phyloP scores from a whole-genome alignment of 2,888 invertebrate genomes.

The Tachina lurida region DNA sequence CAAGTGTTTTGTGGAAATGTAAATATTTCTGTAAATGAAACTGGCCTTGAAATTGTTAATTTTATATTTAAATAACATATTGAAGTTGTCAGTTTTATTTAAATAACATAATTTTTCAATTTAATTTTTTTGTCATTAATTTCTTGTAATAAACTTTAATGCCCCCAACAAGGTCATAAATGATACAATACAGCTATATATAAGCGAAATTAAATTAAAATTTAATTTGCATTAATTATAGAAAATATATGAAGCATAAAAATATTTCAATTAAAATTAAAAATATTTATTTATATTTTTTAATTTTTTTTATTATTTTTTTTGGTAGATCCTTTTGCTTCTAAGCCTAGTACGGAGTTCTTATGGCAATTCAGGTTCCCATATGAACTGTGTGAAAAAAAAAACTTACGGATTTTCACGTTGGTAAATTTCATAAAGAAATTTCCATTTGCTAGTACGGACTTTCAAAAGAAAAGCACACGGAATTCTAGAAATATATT shows the following conservation, averaged over 20 bases:
- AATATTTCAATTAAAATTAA: background rate
- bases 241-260: background rate
- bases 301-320: no score
- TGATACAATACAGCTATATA: background rate
- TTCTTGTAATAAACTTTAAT: conserved; percentile 10
- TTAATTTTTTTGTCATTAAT: conserved; percentile 1
- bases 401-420: no score
- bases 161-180: background rate
- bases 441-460: no score
- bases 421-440: no score
- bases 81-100: conserved; percentile 59
- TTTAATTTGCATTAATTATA: background rate
- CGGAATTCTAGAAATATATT: no score
- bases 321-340: no score
- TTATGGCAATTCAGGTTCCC: no score
- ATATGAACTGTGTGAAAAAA: no score
- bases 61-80: conserved; percentile 44
- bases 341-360: no score
- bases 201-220: background rate
- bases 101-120: conserved; percentile 42
- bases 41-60: conserved; percentile 58
- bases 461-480: no score
- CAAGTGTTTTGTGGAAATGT: background rate
- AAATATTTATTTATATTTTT: no score
- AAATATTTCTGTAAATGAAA: conserved; percentile 30